A percentile compares a stretch with the other conserved stretches of the same genome.
Evolutionary conservation across 2,113 vertebrate genomes (phyloP).

Genomic region (Saccopteryx bilineata): DNA sequence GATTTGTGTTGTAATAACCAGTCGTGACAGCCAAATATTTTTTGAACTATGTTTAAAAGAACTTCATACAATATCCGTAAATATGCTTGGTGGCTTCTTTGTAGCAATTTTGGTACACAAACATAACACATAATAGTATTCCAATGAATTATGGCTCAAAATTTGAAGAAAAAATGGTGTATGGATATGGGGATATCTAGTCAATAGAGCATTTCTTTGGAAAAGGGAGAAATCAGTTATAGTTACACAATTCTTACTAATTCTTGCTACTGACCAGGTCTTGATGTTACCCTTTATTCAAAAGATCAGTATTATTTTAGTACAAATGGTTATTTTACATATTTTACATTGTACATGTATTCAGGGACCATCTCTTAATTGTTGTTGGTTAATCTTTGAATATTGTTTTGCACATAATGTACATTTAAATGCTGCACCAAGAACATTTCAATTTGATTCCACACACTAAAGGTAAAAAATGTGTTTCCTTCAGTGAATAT

Average conservation of each 20-base stretch:
- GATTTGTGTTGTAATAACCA: slow-evolving; percentile 83
- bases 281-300: neutral
- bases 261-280: neutral
- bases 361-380: neutral
- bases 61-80: slow-evolving; percentile 58
- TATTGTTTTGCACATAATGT: neutral
- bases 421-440: neutral
- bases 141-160: neutral
- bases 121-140: neutral
- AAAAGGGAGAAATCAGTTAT: neutral
- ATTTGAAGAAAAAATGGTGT: neutral
- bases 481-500: neutral
- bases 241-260: neutral
- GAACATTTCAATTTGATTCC: neutral
- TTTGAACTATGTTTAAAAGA: slow-evolving; percentile 64
- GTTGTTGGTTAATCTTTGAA: neutral
- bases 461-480: slow-evolving; percentile 32
- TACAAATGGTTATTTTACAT: neutral
- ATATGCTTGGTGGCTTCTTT: slow-evolving; percentile 43
- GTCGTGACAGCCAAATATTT: slow-evolving; percentile 78
- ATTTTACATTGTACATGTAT: neutral
- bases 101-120: neutral
- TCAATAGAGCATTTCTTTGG: neutral
- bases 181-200: neutral
- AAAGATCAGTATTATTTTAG: neutral